Percentiles rank a stretch among this genome's conserved stretches.
These are phyloP conservation scores for Polietes domitor DNA, from an alignment of 2,888 invertebrate genomes.

Conservation along the genomic window DNA sequence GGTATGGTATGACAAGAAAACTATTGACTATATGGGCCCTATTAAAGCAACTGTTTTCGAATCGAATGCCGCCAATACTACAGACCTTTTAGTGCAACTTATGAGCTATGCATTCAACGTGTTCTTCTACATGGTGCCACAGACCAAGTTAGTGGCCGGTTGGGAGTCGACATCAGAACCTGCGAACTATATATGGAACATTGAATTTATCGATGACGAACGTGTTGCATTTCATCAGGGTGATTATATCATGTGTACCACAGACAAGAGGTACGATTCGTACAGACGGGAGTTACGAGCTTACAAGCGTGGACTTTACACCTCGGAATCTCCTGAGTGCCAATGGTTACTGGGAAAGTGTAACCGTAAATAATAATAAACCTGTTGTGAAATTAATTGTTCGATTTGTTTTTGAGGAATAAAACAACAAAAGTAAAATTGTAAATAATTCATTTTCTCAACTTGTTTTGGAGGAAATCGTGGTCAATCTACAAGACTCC, in stretches of 20 bases:
- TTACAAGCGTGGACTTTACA: neutral
- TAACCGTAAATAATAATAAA: neutral
- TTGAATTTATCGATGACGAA: neutral
- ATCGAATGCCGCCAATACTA: neutral
- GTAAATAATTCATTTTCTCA: too few species aligned
- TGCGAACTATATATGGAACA: neutral
- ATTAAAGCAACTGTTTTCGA: constrained; percentile 20
- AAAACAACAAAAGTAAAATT: too few species aligned
- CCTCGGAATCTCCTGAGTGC: constrained; percentile 20
- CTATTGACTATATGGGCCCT: constrained; percentile 31
- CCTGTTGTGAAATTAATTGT: too few species aligned
- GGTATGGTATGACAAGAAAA: constrained; percentile 52
- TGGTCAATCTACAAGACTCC: too few species aligned
- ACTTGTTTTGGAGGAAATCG: too few species aligned
- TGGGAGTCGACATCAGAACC: constrained; percentile 27
- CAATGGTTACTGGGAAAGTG: constrained; percentile 53
- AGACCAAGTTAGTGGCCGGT: constrained; percentile 29
- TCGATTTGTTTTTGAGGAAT: too few species aligned
- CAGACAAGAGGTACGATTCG: constrained; percentile 7
- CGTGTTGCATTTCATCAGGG: constrained; percentile 33
- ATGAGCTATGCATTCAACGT: constrained; percentile 45
- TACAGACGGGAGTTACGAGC: constrained; percentile 41
- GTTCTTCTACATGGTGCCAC: constrained; percentile 52
- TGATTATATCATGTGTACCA: constrained; percentile 47
- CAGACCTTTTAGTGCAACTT: constrained; percentile 3